These are phyloP conservation scores for Xestobium rufovillosum DNA, from an alignment of 2,888 invertebrate genomes.

Conservation along the genomic window DNA sequence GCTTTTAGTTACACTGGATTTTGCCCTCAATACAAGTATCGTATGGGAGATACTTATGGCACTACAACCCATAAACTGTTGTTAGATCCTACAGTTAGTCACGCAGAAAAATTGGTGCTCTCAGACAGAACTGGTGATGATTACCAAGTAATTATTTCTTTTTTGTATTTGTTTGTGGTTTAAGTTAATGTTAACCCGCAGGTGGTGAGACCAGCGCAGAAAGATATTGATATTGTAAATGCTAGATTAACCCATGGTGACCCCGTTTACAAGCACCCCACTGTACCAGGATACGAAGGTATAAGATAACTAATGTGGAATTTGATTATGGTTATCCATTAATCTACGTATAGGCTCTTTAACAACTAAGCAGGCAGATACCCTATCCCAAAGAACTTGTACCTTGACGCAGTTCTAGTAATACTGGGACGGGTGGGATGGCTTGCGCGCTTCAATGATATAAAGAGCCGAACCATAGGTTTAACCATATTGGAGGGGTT, in stretches of 20 bases:
- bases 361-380: too few species aligned
- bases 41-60: conserved; percentile 69
- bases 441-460: too few species aligned
- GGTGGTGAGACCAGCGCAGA: conserved; percentile 56
- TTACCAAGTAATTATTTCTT: conserved; percentile 58
- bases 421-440: too few species aligned
- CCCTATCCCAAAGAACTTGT: too few species aligned
- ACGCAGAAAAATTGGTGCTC: conserved; percentile 62
- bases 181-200: conserved; percentile 22
- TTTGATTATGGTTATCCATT: too few species aligned
- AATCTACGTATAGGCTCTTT: too few species aligned
- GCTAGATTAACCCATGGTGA: conserved; percentile 58
- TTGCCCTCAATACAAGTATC: conserved; percentile 66
- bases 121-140: conserved; percentile 57
- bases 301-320: too few species aligned
- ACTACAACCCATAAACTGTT: conserved; percentile 66
- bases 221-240: conserved; percentile 59
- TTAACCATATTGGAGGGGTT: too few species aligned
- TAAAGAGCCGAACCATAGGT: too few species aligned
- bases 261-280: conserved; percentile 63
- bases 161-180: too few species aligned
- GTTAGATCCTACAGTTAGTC: conserved; percentile 64
- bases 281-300: conserved; percentile 71
- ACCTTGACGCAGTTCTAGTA: too few species aligned
- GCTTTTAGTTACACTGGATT: conserved; percentile 64